Percentiles rank a stretch among this genome's conserved stretches.
Evolutionary conservation across 2,888 invertebrate genomes (phyloP).

Genomic region (Miltochrista miniata): DNA sequence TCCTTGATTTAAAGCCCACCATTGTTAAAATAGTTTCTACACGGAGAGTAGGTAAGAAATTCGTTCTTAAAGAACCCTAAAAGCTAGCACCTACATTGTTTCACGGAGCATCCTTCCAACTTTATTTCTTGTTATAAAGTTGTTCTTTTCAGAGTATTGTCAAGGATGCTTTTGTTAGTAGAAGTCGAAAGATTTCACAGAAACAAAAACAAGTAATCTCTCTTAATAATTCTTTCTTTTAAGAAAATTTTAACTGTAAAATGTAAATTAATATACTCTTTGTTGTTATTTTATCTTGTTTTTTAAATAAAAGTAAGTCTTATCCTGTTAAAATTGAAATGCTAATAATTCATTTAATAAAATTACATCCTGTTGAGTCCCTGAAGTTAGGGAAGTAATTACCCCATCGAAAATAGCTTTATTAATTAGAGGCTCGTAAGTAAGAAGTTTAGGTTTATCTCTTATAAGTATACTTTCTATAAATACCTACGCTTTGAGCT

Average conservation of each 20-base stretch:
- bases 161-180: conserved; percentile 7
- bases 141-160: conserved; percentile 17
- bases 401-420: too few relatives aligned
- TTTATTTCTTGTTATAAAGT: conserved; percentile 33
- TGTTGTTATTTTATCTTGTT: background rate
- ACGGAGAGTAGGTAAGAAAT: background rate
- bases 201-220: conserved; percentile 6
- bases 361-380: too few relatives aligned
- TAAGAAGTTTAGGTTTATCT: too few relatives aligned
- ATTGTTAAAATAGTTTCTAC: background rate
- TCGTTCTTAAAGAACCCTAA: conserved; percentile 11
- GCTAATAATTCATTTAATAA: too few relatives aligned
- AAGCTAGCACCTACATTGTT: conserved; percentile 24
- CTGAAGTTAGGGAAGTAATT: too few relatives aligned
- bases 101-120: conserved; percentile 19
- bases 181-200: conserved; percentile 11
- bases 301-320: too few relatives aligned
- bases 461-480: too few relatives aligned
- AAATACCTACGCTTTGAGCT: too few relatives aligned
- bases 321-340: too few relatives aligned
- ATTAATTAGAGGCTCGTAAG: too few relatives aligned
- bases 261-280: background rate
- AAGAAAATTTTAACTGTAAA: conserved; percentile 2
- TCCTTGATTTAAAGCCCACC: background rate
- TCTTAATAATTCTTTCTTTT: conserved; percentile 3